These are phyloP conservation scores for Epizoanthus scotinus DNA, from an alignment of 92 coral and sea anemone genomes.

Conservation along the genomic window DNA sequence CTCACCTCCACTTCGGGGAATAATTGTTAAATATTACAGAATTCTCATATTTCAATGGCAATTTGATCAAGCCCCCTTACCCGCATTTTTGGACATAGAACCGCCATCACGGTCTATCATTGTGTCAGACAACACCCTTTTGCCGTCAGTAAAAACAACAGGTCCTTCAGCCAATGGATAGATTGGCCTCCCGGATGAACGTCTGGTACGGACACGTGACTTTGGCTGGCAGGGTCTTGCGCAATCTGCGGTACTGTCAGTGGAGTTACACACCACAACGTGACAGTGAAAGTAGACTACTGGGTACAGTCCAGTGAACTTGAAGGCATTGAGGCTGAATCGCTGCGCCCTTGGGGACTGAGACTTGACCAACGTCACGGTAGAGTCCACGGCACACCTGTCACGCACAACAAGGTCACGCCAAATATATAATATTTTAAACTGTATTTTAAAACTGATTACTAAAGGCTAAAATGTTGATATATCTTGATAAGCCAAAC, in stretches of 20 bases:
- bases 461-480: too few relatives aligned
- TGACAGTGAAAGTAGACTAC: constrained; percentile 24
- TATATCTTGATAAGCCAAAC: too few relatives aligned
- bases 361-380: constrained; percentile 14
- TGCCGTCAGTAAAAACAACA: constrained; percentile 11
- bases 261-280: constrained; percentile 17
- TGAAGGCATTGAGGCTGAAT: constrained; percentile 26
- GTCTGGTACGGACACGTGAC: constrained; percentile 24
- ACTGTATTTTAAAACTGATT: too few relatives aligned
- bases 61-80: neutral
- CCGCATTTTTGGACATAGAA: neutral
- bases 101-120: neutral
- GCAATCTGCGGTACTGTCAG: constrained; percentile 20
- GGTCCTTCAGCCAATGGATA: constrained; percentile 35
- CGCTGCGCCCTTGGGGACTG: constrained; percentile 9
- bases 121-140: neutral
- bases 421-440: too few relatives aligned
- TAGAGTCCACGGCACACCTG: constrained; percentile 29
- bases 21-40: too few relatives aligned
- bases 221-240: constrained; percentile 5
- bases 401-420: neutral
- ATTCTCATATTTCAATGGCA: too few relatives aligned
- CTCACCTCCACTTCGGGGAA: too few relatives aligned
- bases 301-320: constrained; percentile 17
- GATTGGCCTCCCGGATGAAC: neutral